Evolutionary conservation across 2,888 invertebrate genomes (phyloP), one percentile per base, ranked within the genome.

Genomic region (Ariolimax columbianus): DNA sequence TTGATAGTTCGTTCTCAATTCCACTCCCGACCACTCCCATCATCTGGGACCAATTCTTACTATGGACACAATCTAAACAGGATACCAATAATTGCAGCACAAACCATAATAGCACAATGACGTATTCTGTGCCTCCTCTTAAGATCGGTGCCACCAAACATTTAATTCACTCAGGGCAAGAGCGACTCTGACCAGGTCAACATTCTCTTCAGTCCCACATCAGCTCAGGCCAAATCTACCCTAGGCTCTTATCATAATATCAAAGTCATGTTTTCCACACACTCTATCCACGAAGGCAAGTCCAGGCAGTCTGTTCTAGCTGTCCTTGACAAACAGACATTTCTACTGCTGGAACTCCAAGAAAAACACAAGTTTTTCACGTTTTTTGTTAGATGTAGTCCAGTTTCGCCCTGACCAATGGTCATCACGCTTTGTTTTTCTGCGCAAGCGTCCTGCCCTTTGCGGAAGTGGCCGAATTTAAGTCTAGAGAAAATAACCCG

Each of bases 371-470:
- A 30, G 33, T 30, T 68, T 51, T 43, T 47, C 80, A 79, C 66
- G 68, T 66, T 43, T 80, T 79, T 75, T 80, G 66, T 80, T 47
- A 47, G 14, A n/a, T 36, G 9, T 47, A 33, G 66, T 59, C 66
- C 68, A 68, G 17, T 70, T 68, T 33, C 70, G 47, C 30, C 51
- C 75, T 82, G 82, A 73, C 82, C 82, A 59, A 7, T 82, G 82
- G 82, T 75, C 82, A 75, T 3, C 63, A 63, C 40, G 36, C 80
- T 75, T 82, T 82, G 75, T 75, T 82, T 82, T 82, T 63, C 59
- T 63, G 23, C 63, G 38, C 17, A 59, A 59, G 75, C 55, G 43
- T 30, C 17, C 59, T 75, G 82, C 73, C 75, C 75, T 63, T 75
- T 43, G 43, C n/a, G 47, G 70, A 68, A 30, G 47, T 51, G 75